Base-by-base conservation (phyloP, 2,797 vertebrate genomes). In the Arrhamphus sclerolepis region DNA sequence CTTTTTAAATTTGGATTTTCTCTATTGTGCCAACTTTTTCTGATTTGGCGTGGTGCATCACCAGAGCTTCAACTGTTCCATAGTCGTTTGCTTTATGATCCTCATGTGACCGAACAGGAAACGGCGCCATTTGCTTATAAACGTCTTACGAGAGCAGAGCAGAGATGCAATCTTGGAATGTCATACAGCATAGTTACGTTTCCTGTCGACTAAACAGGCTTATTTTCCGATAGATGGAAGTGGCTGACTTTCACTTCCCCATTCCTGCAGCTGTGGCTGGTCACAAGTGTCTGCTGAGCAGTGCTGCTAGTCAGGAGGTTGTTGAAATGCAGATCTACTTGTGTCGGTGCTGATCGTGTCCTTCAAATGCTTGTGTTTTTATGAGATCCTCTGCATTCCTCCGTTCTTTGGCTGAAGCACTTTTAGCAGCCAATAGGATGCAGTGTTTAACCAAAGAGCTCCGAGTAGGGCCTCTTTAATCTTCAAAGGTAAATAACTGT, bases 401-500 rank as follows among this genome's bases (percentile, higher is more conserved):
- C 60, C 3, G 14, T 47, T 84, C 68, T 80, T 68, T 57, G 51
- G 72, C 76, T 58, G 58, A 79, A 73, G 57, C 31, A 5, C 67
- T 70, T 50, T 22, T 47, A 75, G 66, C 69, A 17, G 46, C 90
- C 84, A 82, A 68, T 81, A 66, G 66, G 87, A 82, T 61, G 22
- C 56, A 0, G 62, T 76, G 85, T 85, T 81, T 68, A 82, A 77
- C 57, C 64, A 44, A 24, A 61, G 52, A 58, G 70, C 72, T 75
- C 51, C n/a, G 57, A 62, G 31, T 56, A 69, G 71, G 84, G 82
- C 76, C 83, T 81, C 83, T 82, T 66, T 83, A 82, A 87, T 88
- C 89, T 82, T 42, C 62, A 44, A 84, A 90, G 82, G 89, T 92
- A 90, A 92, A 92, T 82, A 88, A 81, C 66, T 69, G 24, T 0